phyloP scores from a whole-genome alignment of 1,140 invertebrate genomes.

The Drosophila equinoxialis region DNA sequence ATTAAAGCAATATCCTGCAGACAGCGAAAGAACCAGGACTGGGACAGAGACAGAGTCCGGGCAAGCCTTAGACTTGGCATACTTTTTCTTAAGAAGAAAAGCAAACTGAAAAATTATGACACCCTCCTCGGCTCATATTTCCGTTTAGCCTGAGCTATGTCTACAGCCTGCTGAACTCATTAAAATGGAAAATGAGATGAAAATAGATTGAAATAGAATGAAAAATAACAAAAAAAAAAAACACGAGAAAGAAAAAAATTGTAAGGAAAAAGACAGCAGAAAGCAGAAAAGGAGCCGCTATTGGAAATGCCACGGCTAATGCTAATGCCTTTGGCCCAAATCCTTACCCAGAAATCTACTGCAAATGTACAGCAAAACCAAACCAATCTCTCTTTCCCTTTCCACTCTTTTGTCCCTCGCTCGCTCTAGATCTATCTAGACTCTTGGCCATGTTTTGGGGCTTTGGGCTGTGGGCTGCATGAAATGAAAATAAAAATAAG shows the following conservation, averaged over 20 bases:
- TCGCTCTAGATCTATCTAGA: neutral
- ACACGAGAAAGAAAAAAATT: neutral
- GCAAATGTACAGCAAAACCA: constrained; percentile 11
- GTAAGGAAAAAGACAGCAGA: neutral
- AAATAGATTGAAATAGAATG: constrained; percentile 50
- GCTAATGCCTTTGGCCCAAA: constrained; percentile 23
- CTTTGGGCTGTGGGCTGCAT: constrained; percentile 23
- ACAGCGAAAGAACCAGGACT: constrained; percentile 2
- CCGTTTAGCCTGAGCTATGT: constrained; percentile 19
- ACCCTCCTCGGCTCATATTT: constrained; percentile 62
- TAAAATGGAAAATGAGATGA: constrained; percentile 75
- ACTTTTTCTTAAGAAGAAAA: constrained; percentile 53
- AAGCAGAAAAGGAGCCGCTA: constrained; percentile 19
- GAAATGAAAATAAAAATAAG: constrained; percentile 58
- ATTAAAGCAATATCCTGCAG: constrained; percentile 80
- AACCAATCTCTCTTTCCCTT: neutral
- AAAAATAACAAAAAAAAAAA: neutral
- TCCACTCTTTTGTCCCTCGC: neutral
- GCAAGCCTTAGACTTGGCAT: constrained; percentile 51
- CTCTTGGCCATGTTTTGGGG: constrained; percentile 9
- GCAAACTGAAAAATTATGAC: constrained; percentile 64
- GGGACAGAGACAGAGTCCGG: constrained; percentile 27
- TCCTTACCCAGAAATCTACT: constrained; percentile 36
- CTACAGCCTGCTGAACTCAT: constrained; percentile 57
- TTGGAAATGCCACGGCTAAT: constrained; percentile 26